phyloP scores from a whole-genome alignment of 35 echinoderm and acorn worm genomes.

The Lytechinus pictus region DNA sequence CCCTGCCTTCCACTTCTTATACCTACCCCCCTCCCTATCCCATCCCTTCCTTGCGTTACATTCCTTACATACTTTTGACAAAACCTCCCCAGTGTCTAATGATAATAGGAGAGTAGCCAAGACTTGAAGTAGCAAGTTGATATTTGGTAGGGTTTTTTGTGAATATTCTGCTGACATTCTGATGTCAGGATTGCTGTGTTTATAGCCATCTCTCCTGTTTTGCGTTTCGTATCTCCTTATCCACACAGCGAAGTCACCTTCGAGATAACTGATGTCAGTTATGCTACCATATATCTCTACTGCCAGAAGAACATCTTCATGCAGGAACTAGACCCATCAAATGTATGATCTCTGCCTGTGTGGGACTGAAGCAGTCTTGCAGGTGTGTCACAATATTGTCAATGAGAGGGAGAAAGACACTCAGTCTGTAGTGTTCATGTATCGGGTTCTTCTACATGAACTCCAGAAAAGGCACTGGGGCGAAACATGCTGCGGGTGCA shows the following conservation, averaged over 20 bases:
- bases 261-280: background rate
- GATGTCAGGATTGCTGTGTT: background rate
- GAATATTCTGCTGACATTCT: background rate
- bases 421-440: background rate
- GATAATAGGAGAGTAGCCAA: constrained; percentile 9
- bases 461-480: background rate
- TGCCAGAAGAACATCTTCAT: background rate
- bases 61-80: too few species aligned
- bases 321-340: background rate
- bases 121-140: background rate
- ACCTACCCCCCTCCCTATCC: too few species aligned
- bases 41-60: too few species aligned
- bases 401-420: background rate
- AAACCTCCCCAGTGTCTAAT: constrained; percentile 28
- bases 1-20: too few species aligned
- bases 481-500: background rate
- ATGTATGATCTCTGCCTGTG: background rate
- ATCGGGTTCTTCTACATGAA: background rate
- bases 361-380: background rate
- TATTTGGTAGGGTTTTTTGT: background rate
- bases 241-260: constrained; percentile 22
- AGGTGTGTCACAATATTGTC: background rate
- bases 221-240: background rate
- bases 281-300: background rate
- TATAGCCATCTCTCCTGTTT: background rate